Base-by-base conservation (phyloP, 2,888 invertebrate species). In the Tromatobia lineatoria region DNA sequence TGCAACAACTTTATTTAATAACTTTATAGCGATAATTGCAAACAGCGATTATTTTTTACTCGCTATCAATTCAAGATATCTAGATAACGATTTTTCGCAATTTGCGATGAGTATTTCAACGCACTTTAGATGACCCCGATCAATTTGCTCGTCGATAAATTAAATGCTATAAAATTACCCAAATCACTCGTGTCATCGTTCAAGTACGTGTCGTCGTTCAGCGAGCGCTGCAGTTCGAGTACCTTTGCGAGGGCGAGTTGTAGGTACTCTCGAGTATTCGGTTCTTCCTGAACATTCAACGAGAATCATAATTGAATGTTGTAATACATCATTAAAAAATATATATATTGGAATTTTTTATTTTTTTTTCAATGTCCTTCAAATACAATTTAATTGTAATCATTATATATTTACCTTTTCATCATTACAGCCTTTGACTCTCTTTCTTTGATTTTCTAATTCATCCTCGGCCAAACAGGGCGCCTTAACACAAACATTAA, bases 241-340 rank as follows among this genome's bases (percentile, higher is more conserved):
- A 93, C 90, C 85, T 89, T 90, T 0, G 89, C 87, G 34, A 93
- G 83, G 54, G 92, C 92, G 75, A 93, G 83, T 77, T 93, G 91
- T 73, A 93, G 76, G 83, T 93, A 93, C 79, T 93, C 92, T 45
- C 89, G 89, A 29, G 90, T 87, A 82, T 87, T 91, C 25, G 90
- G 90, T 82, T 83, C 88, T 90, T 91, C 86, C 29, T 82, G 23
- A 80, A 85, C 57, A 20, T 45, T 64, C 20, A 18, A 52, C 57
- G 52, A 38, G 10, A 59, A 71, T 38, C 25, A 42, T 64, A 15
- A 20, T 47, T 66, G 11, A 15, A 52, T 45, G 23, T 29, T 2
- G 4, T 10, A 34, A 15, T 59, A n/a, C 25, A 59, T 25, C 13
- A 59, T 13, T 29, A 34, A 34, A 61, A 61, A n/a, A n/a, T n/a